phyloP scores from a whole-genome alignment of 1,140 invertebrate species.

The Papilio glaucus region DNA sequence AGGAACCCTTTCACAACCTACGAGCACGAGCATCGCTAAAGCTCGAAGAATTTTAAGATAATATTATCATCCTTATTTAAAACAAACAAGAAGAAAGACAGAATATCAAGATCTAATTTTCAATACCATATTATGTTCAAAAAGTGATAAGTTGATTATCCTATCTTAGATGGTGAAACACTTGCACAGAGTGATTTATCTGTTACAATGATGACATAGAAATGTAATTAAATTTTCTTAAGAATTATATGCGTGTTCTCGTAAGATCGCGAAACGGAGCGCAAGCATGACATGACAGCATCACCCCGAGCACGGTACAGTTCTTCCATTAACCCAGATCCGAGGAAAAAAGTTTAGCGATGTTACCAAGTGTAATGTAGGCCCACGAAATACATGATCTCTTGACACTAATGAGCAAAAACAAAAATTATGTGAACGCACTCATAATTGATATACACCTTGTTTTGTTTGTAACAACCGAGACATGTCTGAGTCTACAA shows the following conservation, averaged over 20 bases:
- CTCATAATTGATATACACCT: slow-evolving; percentile 13
- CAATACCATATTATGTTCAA: no score
- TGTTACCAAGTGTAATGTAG: slow-evolving; percentile 18
- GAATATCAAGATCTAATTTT: no score
- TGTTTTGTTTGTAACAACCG: background rate
- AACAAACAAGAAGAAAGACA: no score
- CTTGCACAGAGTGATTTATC: background rate
- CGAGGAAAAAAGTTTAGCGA: background rate
- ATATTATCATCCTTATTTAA: no score
- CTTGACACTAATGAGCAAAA: slow-evolving; percentile 27
- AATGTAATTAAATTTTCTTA: background rate
- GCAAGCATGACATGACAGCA: slow-evolving; percentile 29
- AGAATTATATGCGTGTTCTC: slow-evolving; percentile 12
- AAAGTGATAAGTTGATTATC: no score
- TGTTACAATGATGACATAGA: background rate
- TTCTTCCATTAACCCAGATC: slow-evolving; percentile 32
- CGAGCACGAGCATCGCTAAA: no score
- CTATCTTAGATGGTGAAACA: no score
- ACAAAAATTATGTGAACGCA: slow-evolving; percentile 12
- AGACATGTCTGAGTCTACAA: background rate
- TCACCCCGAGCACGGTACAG: slow-evolving; percentile 11
- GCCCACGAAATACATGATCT: slow-evolving; percentile 22
- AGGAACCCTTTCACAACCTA: no score
- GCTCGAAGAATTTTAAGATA: no score
- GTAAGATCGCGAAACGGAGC: background rate